Conservation (phyloP, 2,797 vertebrate species). For the Tauraco hartlaubi region DNA sequence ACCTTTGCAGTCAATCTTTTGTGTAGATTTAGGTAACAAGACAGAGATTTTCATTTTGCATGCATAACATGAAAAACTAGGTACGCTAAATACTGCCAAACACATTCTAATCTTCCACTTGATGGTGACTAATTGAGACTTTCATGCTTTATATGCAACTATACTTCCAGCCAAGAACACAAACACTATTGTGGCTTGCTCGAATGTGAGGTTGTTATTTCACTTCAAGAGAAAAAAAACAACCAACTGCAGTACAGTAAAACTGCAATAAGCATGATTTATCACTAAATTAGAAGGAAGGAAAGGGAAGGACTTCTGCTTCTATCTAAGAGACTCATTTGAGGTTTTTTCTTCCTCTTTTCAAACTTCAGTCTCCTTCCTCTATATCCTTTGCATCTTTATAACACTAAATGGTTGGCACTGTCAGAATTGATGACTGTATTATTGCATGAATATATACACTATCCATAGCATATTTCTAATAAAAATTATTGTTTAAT, state of each 20-base stretch:
- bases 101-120: background rate
- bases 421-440: background rate
- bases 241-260: background rate
- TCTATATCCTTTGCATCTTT: background rate
- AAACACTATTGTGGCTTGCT: background rate
- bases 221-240: background rate
- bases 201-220: background rate
- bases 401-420: background rate
- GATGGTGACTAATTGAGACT: slow-evolving; percentile 29
- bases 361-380: background rate
- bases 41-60: background rate
- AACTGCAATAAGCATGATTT: slow-evolving; percentile 2
- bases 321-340: background rate
- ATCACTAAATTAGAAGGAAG: background rate
- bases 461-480: background rate
- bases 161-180: background rate
- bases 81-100: slow-evolving; percentile 19
- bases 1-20: background rate
- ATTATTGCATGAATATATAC: background rate
- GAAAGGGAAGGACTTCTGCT: background rate
- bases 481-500: background rate
- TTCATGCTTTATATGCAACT: background rate
- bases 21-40: background rate
- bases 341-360: background rate
- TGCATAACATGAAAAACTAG: background rate